Evolutionary conservation across 2,113 vertebrate species (phyloP).

Genomic region (Spea multiplicata): DNA sequence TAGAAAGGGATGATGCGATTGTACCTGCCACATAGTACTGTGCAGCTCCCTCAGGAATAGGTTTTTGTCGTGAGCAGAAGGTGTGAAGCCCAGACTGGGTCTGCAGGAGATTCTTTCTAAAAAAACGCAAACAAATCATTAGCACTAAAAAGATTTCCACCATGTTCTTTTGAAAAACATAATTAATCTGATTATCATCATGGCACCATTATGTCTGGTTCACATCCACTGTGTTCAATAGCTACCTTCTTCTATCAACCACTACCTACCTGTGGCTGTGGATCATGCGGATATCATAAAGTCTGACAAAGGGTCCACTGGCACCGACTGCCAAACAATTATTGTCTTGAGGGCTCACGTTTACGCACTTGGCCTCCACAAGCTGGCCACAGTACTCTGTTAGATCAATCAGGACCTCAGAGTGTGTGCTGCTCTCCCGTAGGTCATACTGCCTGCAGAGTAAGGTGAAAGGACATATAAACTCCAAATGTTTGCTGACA

Average conservation of each 20-base stretch:
- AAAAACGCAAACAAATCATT: constrained; percentile 31
- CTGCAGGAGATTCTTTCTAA: constrained; percentile 85
- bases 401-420: constrained; percentile 92
- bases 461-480: background rate
- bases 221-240: constrained; percentile 11
- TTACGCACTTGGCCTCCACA: constrained; percentile 96
- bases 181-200: background rate
- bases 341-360: constrained; percentile 93
- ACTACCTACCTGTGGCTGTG: constrained; percentile 86
- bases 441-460: constrained; percentile 89
- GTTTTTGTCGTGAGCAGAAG: constrained; percentile 88
- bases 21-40: constrained; percentile 98
- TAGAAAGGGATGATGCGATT: constrained; percentile 4
- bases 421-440: constrained; percentile 92
- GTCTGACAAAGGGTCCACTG: constrained; percentile 91
- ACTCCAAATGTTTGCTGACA: no score
- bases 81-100: constrained; percentile 87
- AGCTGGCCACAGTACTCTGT: constrained; percentile 96
- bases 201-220: background rate
- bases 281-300: constrained; percentile 98
- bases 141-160: no score
- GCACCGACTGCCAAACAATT: constrained; percentile 95
- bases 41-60: constrained; percentile 89
- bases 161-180: no score
- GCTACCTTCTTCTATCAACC: no score